Evolutionary conservation across 2,797 vertebrate genomes (phyloP), one percentile per base, ranked within the genome.

Genomic region (Chelmon rostratus): DNA sequence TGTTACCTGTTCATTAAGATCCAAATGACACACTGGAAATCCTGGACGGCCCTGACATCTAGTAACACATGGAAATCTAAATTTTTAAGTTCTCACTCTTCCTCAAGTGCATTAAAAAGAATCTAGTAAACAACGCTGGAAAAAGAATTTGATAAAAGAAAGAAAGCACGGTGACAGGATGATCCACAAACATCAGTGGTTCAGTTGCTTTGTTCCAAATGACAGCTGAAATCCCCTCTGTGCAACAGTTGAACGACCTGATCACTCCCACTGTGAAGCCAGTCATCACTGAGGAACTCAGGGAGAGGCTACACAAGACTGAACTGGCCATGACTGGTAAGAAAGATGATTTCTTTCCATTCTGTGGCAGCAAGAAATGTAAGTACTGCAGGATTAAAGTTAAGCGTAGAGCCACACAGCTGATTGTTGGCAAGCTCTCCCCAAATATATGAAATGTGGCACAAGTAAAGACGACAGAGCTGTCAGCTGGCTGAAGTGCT

Each of bases 41-140:
- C 42, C 53, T 66, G 49, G 72, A 80, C 16, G 42, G 62, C 67
- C 42, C 74, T 1, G n/a, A 79, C 67, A 68, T 76, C 73, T 80
- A 79, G 40, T 54, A 70, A 86, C 62, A 86, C 74, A 84, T 73
- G 38, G 76, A 81, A 86, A 70, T 82, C 69, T 72, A 91, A 80
- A 79, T n/a, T 57, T 79, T 76, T 59, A 63, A 75, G 35, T 76
- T 82, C 59, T 83, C 64, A 61, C 37, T 66, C 50, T 68, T 88
- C 44, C 9, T 81, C 0, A 84, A 91, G 85, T 92, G 90, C 86
- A 88, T 91, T 90, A 82, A 85, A 90, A 91, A 80, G 21, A 66
- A 73, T 74, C 78, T 86, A 85, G 78, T 72, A 81, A 89, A 88
- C 57, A 76, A 83, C 2, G 18, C 2, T 74, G 73, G 70, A 67